Evolutionary conservation across 35 echinoderm and acorn worm genomes (phyloP).

Genomic region (Heliocidaris tuberculata): DNA sequence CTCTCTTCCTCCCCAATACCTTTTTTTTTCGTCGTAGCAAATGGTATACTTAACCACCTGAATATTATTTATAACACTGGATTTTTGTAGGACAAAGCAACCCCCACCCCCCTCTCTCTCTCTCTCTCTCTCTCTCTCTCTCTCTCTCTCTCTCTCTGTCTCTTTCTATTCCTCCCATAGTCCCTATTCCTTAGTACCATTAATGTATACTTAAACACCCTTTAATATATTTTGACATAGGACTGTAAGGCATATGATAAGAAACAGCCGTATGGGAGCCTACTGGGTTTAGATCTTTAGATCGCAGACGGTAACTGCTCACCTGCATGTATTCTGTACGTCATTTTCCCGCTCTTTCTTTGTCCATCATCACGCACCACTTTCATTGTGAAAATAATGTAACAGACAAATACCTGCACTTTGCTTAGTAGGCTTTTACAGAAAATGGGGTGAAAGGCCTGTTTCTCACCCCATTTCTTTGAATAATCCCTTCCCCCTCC

Average conservation of each 20-base stretch:
- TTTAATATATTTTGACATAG: too few species aligned
- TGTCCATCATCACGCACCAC: neutral
- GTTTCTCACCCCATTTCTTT: neutral
- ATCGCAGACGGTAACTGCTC: neutral
- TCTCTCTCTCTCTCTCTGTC: too few species aligned
- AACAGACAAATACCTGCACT: neutral
- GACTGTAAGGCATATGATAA: too few species aligned
- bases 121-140: neutral
- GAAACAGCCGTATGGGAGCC: too few species aligned
- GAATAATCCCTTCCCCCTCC: neutral
- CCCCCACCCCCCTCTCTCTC: neutral
- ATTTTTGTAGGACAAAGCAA: too few species aligned
- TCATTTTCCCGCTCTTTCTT: constrained; percentile 3
- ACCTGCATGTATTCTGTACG: neutral
- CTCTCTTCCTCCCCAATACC: neutral
- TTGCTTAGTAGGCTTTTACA: neutral
- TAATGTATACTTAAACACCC: too few species aligned
- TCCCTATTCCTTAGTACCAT: too few species aligned
- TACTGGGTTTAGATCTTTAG: too few species aligned
- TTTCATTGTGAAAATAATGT: neutral
- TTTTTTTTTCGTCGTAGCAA: too few species aligned
- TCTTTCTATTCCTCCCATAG: too few species aligned
- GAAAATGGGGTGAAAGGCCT: neutral
- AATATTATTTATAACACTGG: too few species aligned
- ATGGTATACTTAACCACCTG: too few species aligned